Base-by-base conservation (phyloP, 2,888 invertebrate genomes). In the Cabera pusaria region DNA sequence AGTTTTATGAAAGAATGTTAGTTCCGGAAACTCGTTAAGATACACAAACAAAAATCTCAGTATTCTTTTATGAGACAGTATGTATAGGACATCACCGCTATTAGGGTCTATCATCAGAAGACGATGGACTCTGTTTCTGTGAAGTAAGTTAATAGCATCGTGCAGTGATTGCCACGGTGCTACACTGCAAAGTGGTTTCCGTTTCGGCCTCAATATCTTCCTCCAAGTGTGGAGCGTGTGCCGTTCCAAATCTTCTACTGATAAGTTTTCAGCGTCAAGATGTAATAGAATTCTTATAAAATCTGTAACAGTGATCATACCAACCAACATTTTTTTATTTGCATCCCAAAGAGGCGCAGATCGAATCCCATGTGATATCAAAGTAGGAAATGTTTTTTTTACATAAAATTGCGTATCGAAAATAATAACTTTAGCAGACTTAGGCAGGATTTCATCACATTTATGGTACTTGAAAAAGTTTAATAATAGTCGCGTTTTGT, bases 381-480 rank as follows among this genome's bases (percentile, higher is more conserved):
- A 64, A 1, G 88, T 86, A 11, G 86, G 84, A 71, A 88, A 88
- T 2, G 88, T 85, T 73, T 88, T 88, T 39, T 72, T 72, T 6
- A 88, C 88, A 52, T 76, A 75, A 65, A 88, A 88, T 55, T 86
- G 82, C 16, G 88, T 88, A 61, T 88, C 88, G 54, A 88, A 88
- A 65, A 88, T 87, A 37, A 88, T 88, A 19, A 88, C 83, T 74
- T 88, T 88, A 33, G 88, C 88, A 43, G 88, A 88, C 59, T 87
- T 88, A 23, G 88, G 88, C 52, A 88, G 66, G 33, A 88, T 87
- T 72, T 88, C 88, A 48, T 88, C 82, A 61, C 88, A 88, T 65
- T 87, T 87, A 53, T 88, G 88, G 59, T 86, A 89, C 56, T 81
- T 88, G 53, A 89, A 89, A 64, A 89, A 89, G 51, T 88, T 89